These are phyloP conservation scores for Corvus moneduloides DNA, from an alignment of 2,113 vertebrate species.

Conservation along the genomic window DNA sequence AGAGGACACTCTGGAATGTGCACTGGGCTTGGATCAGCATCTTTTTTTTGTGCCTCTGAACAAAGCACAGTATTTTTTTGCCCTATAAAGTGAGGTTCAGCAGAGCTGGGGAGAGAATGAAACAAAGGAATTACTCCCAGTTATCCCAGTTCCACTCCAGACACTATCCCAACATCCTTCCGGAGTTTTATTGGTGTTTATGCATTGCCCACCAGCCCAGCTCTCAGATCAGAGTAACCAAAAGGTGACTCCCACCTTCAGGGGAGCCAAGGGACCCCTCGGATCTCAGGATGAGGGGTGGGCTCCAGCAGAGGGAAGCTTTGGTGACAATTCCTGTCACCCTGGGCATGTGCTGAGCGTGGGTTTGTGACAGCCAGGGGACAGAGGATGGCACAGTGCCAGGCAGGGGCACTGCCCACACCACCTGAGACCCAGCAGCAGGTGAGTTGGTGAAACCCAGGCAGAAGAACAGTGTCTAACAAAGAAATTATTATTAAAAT, in stretches of 20 bases:
- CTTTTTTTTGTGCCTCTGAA: not conserved
- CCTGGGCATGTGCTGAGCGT: not conserved
- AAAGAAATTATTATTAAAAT: not conserved
- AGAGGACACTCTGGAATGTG: not conserved
- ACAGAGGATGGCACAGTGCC: not conserved
- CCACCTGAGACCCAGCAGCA: not conserved
- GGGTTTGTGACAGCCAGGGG: not conserved
- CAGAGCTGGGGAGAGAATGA: not conserved
- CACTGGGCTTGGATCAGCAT: not conserved
- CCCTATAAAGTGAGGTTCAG: not conserved
- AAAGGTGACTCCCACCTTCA: not conserved
- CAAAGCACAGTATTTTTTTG: not conserved
- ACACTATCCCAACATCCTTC: not conserved
- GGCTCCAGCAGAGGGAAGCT: not conserved
- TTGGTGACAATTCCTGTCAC: not conserved
- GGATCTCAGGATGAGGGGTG: not conserved
- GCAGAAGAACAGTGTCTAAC: not conserved
- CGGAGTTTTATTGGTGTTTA: not conserved
- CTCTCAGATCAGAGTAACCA: not conserved
- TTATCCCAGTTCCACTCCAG: not conserved
- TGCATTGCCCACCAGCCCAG: not conserved
- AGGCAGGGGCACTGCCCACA: rapidly evolving
- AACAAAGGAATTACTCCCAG: not conserved
- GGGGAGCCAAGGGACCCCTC: not conserved
- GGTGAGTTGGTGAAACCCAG: not conserved